These are phyloP conservation scores for Antheraea assamensis DNA, from an alignment of 2,888 invertebrate genomes.

Conservation along the genomic window DNA sequence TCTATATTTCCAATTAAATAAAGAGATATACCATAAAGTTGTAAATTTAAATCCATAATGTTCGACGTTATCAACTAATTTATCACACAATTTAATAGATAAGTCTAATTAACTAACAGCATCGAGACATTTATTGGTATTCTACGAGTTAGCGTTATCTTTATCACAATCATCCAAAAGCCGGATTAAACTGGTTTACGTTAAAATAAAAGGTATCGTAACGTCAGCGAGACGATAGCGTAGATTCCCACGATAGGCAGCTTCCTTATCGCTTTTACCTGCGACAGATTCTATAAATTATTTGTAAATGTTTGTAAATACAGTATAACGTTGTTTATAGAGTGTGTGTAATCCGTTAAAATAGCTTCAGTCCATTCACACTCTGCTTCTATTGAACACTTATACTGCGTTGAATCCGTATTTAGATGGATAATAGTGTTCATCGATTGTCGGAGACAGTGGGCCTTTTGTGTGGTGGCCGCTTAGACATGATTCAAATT, in stretches of 20 bases:
- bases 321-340: background rate
- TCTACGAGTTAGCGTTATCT: constrained; percentile 7
- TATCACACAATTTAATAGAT: background rate
- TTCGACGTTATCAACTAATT: background rate
- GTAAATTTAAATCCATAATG: background rate
- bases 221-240: background rate
- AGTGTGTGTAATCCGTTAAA: background rate
- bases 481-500: background rate
- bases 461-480: background rate
- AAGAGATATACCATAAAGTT: background rate
- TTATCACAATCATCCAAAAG: background rate
- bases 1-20: background rate
- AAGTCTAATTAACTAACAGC: background rate
- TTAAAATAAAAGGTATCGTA: background rate
- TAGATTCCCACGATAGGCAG: constrained; percentile 5
- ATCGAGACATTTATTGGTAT: background rate
- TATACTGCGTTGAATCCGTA: background rate
- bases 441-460: background rate
- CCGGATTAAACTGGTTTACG: background rate
- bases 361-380: background rate
- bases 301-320: background rate
- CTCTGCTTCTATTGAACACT: background rate
- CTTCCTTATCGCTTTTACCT: constrained; percentile 1
- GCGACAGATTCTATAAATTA: background rate
- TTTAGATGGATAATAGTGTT: too few relatives aligned